Conservation (phyloP, 1,140 invertebrate genomes). For the Drosophila pruinosa region DNA sequence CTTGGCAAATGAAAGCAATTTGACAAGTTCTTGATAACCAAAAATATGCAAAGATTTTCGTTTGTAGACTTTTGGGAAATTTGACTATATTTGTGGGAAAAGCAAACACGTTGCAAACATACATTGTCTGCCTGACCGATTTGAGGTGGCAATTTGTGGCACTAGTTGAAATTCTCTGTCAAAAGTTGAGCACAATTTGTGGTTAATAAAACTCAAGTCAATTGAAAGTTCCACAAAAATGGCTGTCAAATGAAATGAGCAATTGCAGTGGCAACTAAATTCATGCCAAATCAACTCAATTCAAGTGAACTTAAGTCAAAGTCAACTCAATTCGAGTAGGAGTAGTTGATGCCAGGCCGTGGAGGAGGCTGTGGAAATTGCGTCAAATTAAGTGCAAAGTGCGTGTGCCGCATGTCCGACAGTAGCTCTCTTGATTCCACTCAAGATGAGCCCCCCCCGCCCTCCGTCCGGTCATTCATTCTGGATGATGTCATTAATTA, state of each 20-base stretch:
- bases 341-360: background rate
- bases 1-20: too few relatives aligned
- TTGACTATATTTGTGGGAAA: slow-evolving; percentile 7
- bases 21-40: too few relatives aligned
- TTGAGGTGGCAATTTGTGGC: background rate
- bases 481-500: slow-evolving; percentile 80
- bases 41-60: background rate
- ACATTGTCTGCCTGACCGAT: background rate
- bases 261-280: slow-evolving; percentile 9
- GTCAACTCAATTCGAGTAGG: slow-evolving; percentile 3
- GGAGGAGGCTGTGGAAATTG: slow-evolving; percentile 49
- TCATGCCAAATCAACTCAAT: slow-evolving; percentile 1
- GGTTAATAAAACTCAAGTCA: slow-evolving; percentile 16
- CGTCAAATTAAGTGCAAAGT: slow-evolving; percentile 65
- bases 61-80: background rate
- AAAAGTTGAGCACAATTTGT: slow-evolving; percentile 18
- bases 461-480: slow-evolving; percentile 40
- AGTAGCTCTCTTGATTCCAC: background rate
- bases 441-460: slow-evolving; percentile 8
- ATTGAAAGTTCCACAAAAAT: slow-evolving; percentile 1
- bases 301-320: slow-evolving; percentile 1
- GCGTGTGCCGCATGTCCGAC: slow-evolving; percentile 41
- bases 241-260: slow-evolving; percentile 4
- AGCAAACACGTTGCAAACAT: background rate
- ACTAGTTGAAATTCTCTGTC: background rate